Evolutionary conservation across 2,797 vertebrate species (phyloP), one percentile per base, ranked within the genome.

Genomic region (Pseudochirops corinnae): DNA sequence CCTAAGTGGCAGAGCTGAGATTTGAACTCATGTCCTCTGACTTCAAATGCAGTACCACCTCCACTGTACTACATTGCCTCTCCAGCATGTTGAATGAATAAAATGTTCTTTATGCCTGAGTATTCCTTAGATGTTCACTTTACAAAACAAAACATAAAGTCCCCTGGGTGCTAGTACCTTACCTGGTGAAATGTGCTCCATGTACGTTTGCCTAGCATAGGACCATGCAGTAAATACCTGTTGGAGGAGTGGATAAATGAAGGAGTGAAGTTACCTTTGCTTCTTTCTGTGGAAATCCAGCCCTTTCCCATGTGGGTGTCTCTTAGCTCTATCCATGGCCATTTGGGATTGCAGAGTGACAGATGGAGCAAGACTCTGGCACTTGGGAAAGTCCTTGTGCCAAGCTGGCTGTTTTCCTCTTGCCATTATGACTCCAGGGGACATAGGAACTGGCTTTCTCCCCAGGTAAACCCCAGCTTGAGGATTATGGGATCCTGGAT

Each of bases 321-420:
- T 82, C 39, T 87, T 50, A 50, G 39, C 39, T 87, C 18, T 26
- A 11, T 87, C 39, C 31, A 6, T 87, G 39, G 74, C 39, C 74
- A 87, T 50, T 46, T 87, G 74, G 74, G 39, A 87, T 46, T 50
- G 21, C 74, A 87, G 39, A 46, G 74, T 87, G 74, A 87, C 74
- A 87, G 74, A 87, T 87, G 74, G 39, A 87, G 39, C 39, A 50
- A 50, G 74, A 11, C 39, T 50, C 39, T 87, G 74, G 74, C 39
- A 87, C 74, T 46, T 50, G 74, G 74, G n/a, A 87, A 87, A 50
- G 74, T 21, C 39, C 39, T 50, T 87, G 39, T 87, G 39, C 74
- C 67, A 82, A 82, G n/a, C n/a, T 82, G 67, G 67, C 67, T 82
- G n/a, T 82, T 82, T 82, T n/a, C 74, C 21, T 87, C 74, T 87